These are phyloP conservation scores for Chromobotia macracanthus DNA, from an alignment of 2,797 vertebrate genomes.

Conservation along the genomic window DNA sequence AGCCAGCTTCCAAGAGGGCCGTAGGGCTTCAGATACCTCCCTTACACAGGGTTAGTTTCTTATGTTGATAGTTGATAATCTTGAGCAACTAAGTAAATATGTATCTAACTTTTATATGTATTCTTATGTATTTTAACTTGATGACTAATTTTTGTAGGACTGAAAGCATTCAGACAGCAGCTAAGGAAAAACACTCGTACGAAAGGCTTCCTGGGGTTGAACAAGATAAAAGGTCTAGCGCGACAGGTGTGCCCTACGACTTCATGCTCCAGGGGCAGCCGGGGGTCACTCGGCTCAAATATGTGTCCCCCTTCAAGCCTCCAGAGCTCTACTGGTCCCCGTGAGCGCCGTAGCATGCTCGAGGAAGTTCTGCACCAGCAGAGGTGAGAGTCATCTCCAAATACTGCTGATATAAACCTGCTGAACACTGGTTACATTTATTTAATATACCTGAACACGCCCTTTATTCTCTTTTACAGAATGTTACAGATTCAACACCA, in stretches of 20 bases:
- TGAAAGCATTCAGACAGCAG: slow-evolving; percentile 96
- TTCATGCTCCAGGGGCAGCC: slow-evolving; percentile 81
- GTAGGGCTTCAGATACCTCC: slow-evolving; percentile 93
- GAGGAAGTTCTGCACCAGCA: slow-evolving; percentile 93
- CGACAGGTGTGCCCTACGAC: slow-evolving; percentile 85
- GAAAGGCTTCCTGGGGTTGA: slow-evolving; percentile 91
- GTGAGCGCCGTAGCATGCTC: slow-evolving; percentile 83
- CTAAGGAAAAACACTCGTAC: slow-evolving; percentile 89
- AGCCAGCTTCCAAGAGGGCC: slow-evolving; percentile 91
- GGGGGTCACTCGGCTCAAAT: slow-evolving; percentile 80
- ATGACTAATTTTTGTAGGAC: slow-evolving; percentile 74
- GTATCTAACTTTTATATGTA: too few species aligned
- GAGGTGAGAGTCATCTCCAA: slow-evolving; percentile 76
- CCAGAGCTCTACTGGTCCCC: slow-evolving; percentile 62
- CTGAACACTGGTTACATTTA: not conserved
- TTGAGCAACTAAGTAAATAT: not conserved
- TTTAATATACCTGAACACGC: not conserved
- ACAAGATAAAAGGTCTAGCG: slow-evolving; percentile 94
- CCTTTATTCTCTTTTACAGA: slow-evolving; percentile 71
- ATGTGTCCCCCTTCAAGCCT: slow-evolving; percentile 68
- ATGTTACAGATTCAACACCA: slow-evolving; percentile 92
- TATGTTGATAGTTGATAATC: not conserved
- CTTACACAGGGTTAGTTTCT: slow-evolving; percentile 87
- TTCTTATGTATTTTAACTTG: too few species aligned
- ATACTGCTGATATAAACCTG: not conserved